phyloP scores from a whole-genome alignment of 2,888 invertebrate genomes.

The Mythimna impura region DNA sequence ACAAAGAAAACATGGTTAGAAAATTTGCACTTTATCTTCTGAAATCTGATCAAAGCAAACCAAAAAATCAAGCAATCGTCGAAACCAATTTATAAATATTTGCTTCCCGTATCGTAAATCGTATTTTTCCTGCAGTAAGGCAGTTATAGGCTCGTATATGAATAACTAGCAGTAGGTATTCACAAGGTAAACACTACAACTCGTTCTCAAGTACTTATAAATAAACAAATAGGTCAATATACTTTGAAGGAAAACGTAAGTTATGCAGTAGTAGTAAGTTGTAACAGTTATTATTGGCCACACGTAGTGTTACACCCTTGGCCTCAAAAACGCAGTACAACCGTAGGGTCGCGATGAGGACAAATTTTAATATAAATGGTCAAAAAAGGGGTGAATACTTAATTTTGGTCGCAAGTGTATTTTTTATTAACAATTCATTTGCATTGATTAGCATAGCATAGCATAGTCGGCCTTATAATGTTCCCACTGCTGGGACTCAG shows the following conservation, averaged over 20 bases:
- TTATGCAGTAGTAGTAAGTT: constrained; percentile 7
- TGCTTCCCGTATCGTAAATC: neutral
- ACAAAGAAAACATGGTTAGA: too few relatives aligned
- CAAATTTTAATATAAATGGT: constrained; percentile 5
- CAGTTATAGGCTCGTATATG: neutral
- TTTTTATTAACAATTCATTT: neutral
- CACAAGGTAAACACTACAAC: constrained; percentile 4
- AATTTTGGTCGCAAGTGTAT: constrained; percentile 1
- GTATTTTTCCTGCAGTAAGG: neutral
- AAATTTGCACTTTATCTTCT: too few relatives aligned
- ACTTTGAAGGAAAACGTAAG: constrained; percentile 20
- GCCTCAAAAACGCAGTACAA: constrained; percentile 38
- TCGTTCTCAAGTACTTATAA: constrained; percentile 9
- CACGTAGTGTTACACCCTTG: constrained; percentile 48
- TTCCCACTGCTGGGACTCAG: too few relatives aligned
- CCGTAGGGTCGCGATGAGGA: constrained; percentile 12
- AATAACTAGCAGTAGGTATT: neutral
- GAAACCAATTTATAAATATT: neutral
- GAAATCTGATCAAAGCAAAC: too few relatives aligned
- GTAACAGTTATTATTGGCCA: constrained; percentile 21
- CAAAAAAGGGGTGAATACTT: constrained; percentile 12
- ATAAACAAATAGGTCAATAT: constrained; percentile 23
- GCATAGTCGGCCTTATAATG: too few relatives aligned
- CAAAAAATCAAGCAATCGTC: too few relatives aligned
- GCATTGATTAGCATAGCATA: too few relatives aligned